Evolutionary conservation across 2,888 invertebrate genomes (phyloP).

Genomic region (Scelioninae gen. 1): DNA sequence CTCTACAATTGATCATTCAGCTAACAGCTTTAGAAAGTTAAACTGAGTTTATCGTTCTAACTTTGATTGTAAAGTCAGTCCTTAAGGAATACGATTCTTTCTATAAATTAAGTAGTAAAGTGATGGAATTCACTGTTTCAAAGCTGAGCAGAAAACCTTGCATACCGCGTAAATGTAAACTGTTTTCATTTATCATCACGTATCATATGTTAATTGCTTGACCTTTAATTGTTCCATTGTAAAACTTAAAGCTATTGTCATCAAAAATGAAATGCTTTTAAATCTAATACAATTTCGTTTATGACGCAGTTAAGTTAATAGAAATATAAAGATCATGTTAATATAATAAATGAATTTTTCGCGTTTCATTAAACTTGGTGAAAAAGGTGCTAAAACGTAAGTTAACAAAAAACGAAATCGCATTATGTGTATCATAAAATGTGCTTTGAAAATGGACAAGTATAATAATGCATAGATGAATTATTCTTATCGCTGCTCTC

Average conservation of each 20-base stretch:
- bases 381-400: background rate
- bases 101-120: constrained; percentile 66
- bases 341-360: constrained; percentile 26
- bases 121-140: constrained; percentile 42
- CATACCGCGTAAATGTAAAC: constrained; percentile 30
- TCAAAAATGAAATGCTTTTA: constrained; percentile 16
- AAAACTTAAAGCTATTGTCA: background rate
- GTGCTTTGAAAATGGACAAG: constrained; percentile 18
- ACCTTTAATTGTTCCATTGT: constrained; percentile 5
- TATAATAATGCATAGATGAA: constrained; percentile 31
- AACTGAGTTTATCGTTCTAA: constrained; percentile 67
- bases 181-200: constrained; percentile 30
- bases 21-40: constrained; percentile 65
- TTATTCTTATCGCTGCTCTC: constrained; percentile 51
- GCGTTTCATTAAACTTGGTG: constrained; percentile 20
- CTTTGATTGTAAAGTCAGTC: constrained; percentile 67
- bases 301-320: constrained; percentile 30
- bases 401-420: constrained; percentile 27
- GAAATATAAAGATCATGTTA: constrained; percentile 17
- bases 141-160: constrained; percentile 23
- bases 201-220: constrained; percentile 19
- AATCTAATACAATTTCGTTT: constrained; percentile 11
- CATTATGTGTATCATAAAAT: constrained; percentile 38
- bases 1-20: constrained; percentile 67
- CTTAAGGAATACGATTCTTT: constrained; percentile 62